Evolutionary conservation across 2,113 vertebrate species (phyloP).

Genomic region (Salvelinus alpinus): DNA sequence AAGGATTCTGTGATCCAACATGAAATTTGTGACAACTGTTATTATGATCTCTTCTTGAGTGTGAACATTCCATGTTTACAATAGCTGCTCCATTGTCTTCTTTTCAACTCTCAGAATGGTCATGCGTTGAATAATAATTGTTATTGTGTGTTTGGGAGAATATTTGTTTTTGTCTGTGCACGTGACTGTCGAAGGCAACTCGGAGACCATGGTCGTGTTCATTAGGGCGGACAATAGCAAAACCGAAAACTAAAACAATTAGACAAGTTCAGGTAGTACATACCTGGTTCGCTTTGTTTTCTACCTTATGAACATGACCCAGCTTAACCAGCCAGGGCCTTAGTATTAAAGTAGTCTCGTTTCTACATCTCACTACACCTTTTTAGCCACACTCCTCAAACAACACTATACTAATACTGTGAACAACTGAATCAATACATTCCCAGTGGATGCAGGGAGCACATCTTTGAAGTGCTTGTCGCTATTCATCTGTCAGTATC

Average conservation of each 20-base stretch:
- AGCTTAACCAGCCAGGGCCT: conserved; percentile 47
- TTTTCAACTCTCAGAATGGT: conserved; percentile 5
- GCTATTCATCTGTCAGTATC: too few relatives aligned
- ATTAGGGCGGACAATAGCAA: too few relatives aligned
- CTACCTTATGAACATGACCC: conserved; percentile 24
- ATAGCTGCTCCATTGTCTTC: not conserved
- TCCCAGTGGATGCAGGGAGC: too few relatives aligned
- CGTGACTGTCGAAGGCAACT: not conserved
- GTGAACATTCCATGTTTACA: conserved; percentile 59
- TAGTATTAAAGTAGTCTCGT: conserved; percentile 40
- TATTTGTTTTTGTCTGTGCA: conserved; percentile 17
- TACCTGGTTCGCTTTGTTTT: not conserved
- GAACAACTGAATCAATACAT: conserved; percentile 21
- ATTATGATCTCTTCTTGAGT: conserved; percentile 30
- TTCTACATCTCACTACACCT: conserved; percentile 28
- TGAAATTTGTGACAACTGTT: conserved; percentile 54
- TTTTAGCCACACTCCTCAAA: conserved; percentile 28
- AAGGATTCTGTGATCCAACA: conserved; percentile 28
- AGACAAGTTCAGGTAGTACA: not conserved
- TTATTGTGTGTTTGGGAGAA: conserved; percentile 9
- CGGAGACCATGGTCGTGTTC: too few relatives aligned
- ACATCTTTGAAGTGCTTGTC: too few relatives aligned
- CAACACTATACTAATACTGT: conserved; percentile 31
- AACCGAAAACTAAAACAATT: too few relatives aligned
- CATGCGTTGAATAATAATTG: conserved; percentile 13